Evolutionary conservation across 2,113 vertebrate genomes (phyloP).

Genomic region (Typhlomys cinereus): DNA sequence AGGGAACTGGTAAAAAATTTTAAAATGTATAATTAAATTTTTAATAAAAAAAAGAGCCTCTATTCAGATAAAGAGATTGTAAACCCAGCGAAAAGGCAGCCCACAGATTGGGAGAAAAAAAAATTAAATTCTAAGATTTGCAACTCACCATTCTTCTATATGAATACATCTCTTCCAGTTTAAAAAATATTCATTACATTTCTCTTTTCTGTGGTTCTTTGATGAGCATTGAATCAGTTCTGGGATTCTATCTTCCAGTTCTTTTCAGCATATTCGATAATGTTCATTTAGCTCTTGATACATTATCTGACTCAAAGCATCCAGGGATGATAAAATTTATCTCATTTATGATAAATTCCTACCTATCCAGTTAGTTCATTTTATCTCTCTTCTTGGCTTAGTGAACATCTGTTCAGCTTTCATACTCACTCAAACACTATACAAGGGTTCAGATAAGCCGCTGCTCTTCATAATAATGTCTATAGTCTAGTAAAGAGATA

Average conservation of each 20-base stretch:
- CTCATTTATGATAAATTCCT: slow-evolving; percentile 8
- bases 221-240: neutral
- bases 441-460: neutral
- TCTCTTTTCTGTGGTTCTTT: slow-evolving; percentile 44
- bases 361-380: neutral
- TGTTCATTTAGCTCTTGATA: slow-evolving; percentile 15
- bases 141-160: neutral
- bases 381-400: neutral
- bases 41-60: too few species aligned
- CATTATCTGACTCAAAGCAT: slow-evolving; percentile 17
- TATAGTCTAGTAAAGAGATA: neutral
- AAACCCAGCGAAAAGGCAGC: too few species aligned
- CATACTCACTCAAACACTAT: neutral
- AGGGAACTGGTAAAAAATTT: too few species aligned
- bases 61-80: too few species aligned
- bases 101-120: too few species aligned
- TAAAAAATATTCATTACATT: slow-evolving; percentile 36
- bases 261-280: neutral
- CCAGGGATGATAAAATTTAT: neutral
- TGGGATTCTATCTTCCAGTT: slow-evolving; percentile 5
- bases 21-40: too few species aligned
- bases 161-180: neutral
- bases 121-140: slow-evolving; percentile 8
- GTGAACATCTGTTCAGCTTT: slow-evolving; percentile 27
- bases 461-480: neutral